A percentile compares a stretch with the other conserved stretches of the same genome.
These are phyloP conservation scores for Takifugu bimaculatus DNA, from an alignment of 2,113 vertebrate genomes.

Conservation along the genomic window DNA sequence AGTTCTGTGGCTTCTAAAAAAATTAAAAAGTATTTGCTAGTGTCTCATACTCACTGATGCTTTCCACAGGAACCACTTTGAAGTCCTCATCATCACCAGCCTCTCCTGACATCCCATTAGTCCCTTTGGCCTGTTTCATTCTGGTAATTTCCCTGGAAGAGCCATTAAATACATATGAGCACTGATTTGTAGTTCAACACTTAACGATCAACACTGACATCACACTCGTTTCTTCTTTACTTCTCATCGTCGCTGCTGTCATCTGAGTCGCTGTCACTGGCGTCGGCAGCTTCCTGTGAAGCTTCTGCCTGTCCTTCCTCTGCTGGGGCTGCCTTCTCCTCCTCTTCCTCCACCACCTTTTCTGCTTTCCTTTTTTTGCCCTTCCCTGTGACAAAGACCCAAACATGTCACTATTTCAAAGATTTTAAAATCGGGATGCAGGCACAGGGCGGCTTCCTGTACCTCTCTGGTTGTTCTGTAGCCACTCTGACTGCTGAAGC, in stretches of 20 bases:
- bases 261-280: slow-evolving; percentile 68
- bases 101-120: slow-evolving; percentile 14
- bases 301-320: slow-evolving; percentile 47
- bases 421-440: no score
- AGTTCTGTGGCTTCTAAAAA: not conserved
- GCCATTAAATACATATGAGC: not conserved
- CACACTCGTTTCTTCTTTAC: slow-evolving; percentile 61
- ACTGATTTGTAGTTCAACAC: not conserved
- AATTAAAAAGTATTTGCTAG: not conserved
- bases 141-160: slow-evolving; percentile 65
- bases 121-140: slow-evolving; percentile 42
- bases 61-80: slow-evolving; percentile 87
- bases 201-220: not conserved
- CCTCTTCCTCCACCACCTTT: slow-evolving; percentile 8
- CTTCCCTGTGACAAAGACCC: slow-evolving; percentile 27
- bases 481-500: slow-evolving; percentile 80
- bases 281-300: slow-evolving; percentile 44
- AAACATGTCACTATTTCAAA: not conserved
- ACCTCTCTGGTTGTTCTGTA: slow-evolving; percentile 66
- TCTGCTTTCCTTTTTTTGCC: slow-evolving; percentile 66
- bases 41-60: slow-evolving; percentile 80
- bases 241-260: slow-evolving; percentile 82
- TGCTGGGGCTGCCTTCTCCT: slow-evolving; percentile 12
- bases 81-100: slow-evolving; percentile 64
- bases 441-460: not conserved